These are phyloP conservation scores for Xylophagus ater DNA, from an alignment of 2,888 invertebrate genomes.

Conservation along the genomic window DNA sequence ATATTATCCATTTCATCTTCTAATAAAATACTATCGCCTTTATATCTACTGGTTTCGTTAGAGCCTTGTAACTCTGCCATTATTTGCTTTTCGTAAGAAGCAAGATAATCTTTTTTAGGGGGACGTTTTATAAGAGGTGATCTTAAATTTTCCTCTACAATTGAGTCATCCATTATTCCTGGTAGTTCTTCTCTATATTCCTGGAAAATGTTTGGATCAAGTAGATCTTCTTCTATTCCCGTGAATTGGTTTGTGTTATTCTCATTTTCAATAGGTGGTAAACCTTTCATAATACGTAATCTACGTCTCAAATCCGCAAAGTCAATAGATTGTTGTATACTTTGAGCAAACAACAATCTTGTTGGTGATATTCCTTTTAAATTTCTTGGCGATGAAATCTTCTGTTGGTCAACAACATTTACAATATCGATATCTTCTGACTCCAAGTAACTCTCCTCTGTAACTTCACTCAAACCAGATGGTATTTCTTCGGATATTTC, in stretches of 20 bases:
- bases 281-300: background rate
- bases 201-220: background rate
- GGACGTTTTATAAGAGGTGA: background rate
- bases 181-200: background rate
- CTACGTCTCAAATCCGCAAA: background rate
- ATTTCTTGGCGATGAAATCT: conserved; percentile 1
- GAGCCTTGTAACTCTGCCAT: too few species aligned
- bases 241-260: background rate
- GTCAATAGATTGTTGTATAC: conserved; percentile 1
- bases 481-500: too few species aligned
- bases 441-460: too few species aligned
- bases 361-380: background rate
- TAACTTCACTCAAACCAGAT: too few species aligned
- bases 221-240: background rate
- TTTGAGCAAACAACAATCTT: background rate
- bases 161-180: conserved; percentile 2
- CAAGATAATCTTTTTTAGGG: background rate
- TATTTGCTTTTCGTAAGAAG: too few species aligned
- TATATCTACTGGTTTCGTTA: too few species aligned
- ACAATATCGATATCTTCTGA: conserved; percentile 5
- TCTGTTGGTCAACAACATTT: conserved; percentile 5
- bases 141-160: background rate
- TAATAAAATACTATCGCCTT: too few species aligned
- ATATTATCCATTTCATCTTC: too few species aligned
- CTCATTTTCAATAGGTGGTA: conserved; percentile 1